phyloP scores from a whole-genome alignment of 2,797 vertebrate genomes.

The Nyctibius grandis region DNA sequence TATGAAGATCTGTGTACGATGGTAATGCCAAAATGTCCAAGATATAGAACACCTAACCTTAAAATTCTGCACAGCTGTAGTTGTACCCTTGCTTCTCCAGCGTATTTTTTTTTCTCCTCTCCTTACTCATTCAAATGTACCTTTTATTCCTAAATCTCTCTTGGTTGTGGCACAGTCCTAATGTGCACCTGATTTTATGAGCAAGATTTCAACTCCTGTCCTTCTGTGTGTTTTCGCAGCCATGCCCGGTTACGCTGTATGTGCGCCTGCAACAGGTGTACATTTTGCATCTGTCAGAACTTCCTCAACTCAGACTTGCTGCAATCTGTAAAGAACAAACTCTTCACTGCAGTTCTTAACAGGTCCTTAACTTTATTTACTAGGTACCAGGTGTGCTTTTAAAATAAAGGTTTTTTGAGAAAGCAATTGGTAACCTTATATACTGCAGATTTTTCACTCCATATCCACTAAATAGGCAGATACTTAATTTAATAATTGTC shows the following conservation, averaged over 20 bases:
- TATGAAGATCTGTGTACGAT: neutral
- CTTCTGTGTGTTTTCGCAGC: slow-evolving; percentile 94
- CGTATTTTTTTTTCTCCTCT: slow-evolving; percentile 52
- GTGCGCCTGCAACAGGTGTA: slow-evolving; percentile 98
- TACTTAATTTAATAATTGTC: neutral
- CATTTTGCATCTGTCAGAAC: slow-evolving; percentile 99
- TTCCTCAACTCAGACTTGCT: slow-evolving; percentile 98
- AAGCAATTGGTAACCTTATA: slow-evolving; percentile 54
- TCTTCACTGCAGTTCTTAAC: slow-evolving; percentile 94
- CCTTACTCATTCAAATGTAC: slow-evolving; percentile 70
- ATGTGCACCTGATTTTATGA: slow-evolving; percentile 67
- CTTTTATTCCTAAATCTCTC: slow-evolving; percentile 72
- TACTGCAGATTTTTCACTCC: slow-evolving; percentile 63
- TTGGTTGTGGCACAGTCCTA: slow-evolving; percentile 73
- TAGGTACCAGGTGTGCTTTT: slow-evolving; percentile 81
- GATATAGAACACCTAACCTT: neutral
- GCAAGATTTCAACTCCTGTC: slow-evolving; percentile 79
- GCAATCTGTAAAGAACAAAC: slow-evolving; percentile 95
- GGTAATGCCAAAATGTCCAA: neutral
- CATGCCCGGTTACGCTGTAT: slow-evolving; percentile 95
- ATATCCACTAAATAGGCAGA: slow-evolving; percentile 59
- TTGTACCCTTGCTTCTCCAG: slow-evolving; percentile 71
- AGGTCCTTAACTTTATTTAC: slow-evolving; percentile 90
- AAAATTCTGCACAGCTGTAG: slow-evolving; percentile 77
- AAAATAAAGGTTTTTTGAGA: slow-evolving; percentile 58